Evolutionary conservation across 1,140 invertebrate species (phyloP), one percentile per base, ranked within the genome.

Genomic region (Delia radicum): DNA sequence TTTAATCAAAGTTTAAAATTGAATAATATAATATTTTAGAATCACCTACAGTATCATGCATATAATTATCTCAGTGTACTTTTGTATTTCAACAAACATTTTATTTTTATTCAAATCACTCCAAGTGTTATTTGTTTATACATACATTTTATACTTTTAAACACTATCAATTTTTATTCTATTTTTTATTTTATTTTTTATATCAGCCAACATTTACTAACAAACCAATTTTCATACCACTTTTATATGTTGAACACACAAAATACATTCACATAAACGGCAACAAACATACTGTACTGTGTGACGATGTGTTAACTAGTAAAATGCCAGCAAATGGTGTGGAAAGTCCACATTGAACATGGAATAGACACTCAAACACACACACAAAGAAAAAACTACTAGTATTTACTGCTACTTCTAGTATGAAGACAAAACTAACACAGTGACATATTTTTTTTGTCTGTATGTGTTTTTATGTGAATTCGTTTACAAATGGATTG

Each of bases 231-330:
- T 67, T 31, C n/a, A 55, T 29, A 27, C n/a, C 63, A 67, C 15
- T 69, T 31, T 55, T 55, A 55, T 69, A 33, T n/a, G n/a, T n/a
- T 27, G 62, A 27, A 24, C n/a, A 33, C 21, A 55, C n/a, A 55
- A 29, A 18, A 29, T 28, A 33, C 29, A 69, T 24, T 2, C 3
- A 5, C 0, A 55, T 8, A 7, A 4, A 55, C 21, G n/a, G n/a
- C 5, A 21, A 55, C 48, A 55, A 55, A 5, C 48, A 55, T 55
- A 55, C 48, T 15, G 48, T 55, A 55, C 15, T 69, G 29, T 69
- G 31, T 69, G 65, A 69, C 7, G 65, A 69, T 69, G 65, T 69
- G 65, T 69, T 69, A 69, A 69, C 65, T 69, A 69, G 29, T 69
- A 24, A 69, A 69, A 33, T 69, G 65, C 65, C 65, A 69, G 37